Evolutionary conservation across 2,113 vertebrate genomes (phyloP).

Genomic region (Gulo gulo): DNA sequence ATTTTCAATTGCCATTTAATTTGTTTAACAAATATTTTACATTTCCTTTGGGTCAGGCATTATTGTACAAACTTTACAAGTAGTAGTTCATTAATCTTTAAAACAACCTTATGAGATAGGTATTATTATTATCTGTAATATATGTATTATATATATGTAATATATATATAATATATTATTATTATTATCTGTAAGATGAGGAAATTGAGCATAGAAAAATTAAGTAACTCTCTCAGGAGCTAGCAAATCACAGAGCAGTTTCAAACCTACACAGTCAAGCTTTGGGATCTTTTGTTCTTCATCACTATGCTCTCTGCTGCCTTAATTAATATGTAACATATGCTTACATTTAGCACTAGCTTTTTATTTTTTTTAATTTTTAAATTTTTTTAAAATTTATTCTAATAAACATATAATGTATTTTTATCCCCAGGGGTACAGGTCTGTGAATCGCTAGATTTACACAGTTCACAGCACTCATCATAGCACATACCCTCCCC

Average conservation of each 20-base stretch:
- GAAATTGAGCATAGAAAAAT: not conserved
- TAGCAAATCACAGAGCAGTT: not conserved
- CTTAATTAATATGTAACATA: not conserved
- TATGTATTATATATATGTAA: no score
- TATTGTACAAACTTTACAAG: not conserved
- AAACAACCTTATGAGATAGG: not conserved
- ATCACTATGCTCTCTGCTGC: not conserved
- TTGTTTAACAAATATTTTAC: not conserved
- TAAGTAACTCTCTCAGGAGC: not conserved
- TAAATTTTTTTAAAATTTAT: no score
- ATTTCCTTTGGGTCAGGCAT: not conserved
- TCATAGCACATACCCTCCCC: no score
- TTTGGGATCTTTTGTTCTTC: not conserved
- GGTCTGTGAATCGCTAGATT: no score
- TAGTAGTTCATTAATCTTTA: not conserved
- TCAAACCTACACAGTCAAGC: not conserved
- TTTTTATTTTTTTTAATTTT: slow-evolving; percentile 45
- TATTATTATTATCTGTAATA: not conserved
- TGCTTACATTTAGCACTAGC: not conserved
- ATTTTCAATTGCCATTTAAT: not conserved
- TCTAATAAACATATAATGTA: no score
- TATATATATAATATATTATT: not conserved
- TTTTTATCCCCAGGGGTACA: no score
- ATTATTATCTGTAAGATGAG: not conserved
- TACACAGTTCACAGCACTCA: no score